A percentile compares a stretch with the other conserved stretches of the same genome.
phyloP scores from a whole-genome alignment of 2,888 invertebrate species.

The Agrochola macilenta region DNA sequence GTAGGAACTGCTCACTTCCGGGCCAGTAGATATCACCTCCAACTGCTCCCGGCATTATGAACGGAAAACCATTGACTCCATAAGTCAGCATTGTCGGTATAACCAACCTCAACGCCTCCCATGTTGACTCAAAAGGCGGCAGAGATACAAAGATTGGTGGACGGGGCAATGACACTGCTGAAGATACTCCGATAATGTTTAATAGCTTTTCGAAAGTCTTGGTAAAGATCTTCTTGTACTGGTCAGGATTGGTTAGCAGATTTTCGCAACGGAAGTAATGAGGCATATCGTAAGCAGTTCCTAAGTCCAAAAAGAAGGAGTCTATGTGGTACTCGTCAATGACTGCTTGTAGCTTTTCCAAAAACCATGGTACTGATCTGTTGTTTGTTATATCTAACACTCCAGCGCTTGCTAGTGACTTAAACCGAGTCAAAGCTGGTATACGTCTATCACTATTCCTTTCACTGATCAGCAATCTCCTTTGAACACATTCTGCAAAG shows the following conservation, averaged over 20 bases:
- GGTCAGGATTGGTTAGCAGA: constrained; percentile 94
- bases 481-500: constrained; percentile 95
- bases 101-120: constrained; percentile 95
- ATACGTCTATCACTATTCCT: constrained; percentile 94
- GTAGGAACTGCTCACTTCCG: constrained; percentile 89
- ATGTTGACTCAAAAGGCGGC: constrained; percentile 96
- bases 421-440: constrained; percentile 95
- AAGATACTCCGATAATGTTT: constrained; percentile 95
- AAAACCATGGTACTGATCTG: constrained; percentile 94
- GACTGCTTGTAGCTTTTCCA: constrained; percentile 93
- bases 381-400: constrained; percentile 97
- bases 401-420: constrained; percentile 94
- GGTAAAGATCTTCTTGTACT: constrained; percentile 94
- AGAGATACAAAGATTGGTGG: constrained; percentile 96
- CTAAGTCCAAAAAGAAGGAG: constrained; percentile 96
- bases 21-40: constrained; percentile 96
- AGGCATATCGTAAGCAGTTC: constrained; percentile 96
- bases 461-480: constrained; percentile 94
- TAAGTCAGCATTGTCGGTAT: constrained; percentile 97
- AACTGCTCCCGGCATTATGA: constrained; percentile 97
- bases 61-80: constrained; percentile 97
- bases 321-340: constrained; percentile 94
- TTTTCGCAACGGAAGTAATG: constrained; percentile 95
- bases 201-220: constrained; percentile 91
- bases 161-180: constrained; percentile 95